Percentiles rank a stretch among this genome's conserved stretches.
These are phyloP conservation scores for Zosterops lateralis DNA, from an alignment of 2,113 vertebrate species.

Conservation along the genomic window DNA sequence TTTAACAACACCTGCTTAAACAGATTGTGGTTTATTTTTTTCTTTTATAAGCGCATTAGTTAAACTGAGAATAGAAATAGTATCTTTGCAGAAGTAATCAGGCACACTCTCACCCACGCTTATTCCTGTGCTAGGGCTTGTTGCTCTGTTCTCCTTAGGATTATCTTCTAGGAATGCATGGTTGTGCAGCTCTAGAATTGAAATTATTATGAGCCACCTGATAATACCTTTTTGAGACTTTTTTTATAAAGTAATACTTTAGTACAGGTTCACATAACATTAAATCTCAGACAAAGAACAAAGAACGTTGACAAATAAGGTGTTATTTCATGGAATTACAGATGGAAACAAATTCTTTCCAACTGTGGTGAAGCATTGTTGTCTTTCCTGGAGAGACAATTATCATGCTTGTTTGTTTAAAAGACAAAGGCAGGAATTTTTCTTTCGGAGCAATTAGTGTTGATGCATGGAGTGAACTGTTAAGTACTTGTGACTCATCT, in stretches of 20 bases:
- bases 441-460: constrained; percentile 63
- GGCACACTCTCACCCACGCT: fast-evolving
- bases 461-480: constrained; percentile 45
- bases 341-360: neutral
- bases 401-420: neutral
- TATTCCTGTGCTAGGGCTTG: neutral
- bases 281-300: neutral
- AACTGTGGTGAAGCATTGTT: neutral
- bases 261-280: neutral
- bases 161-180: neutral
- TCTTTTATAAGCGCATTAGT: neutral
- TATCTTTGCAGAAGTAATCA: neutral
- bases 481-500: constrained; percentile 73
- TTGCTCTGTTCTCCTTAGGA: neutral
- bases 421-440: constrained; percentile 42
- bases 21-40: neutral
- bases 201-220: neutral
- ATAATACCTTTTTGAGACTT: neutral
- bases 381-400: constrained; percentile 21
- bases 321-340: neutral
- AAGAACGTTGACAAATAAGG: neutral
- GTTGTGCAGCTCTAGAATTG: neutral
- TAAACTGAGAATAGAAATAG: neutral
- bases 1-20: neutral
- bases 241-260: neutral